Evolutionary conservation across 2,888 invertebrate genomes (phyloP).

Genomic region (Catocala sponsa): DNA sequence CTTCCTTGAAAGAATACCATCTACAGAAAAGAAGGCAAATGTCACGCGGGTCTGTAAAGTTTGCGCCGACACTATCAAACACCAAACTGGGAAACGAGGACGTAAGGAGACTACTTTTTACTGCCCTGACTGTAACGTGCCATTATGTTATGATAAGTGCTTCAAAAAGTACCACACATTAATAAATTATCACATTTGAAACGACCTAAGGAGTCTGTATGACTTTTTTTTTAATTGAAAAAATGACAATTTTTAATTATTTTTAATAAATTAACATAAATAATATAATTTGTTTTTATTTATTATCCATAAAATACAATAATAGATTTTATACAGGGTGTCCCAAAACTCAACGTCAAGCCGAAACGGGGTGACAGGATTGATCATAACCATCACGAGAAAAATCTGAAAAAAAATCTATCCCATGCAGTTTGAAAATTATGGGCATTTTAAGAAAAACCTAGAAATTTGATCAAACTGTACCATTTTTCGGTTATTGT

Average conservation of each 20-base stretch:
- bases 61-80: conserved; percentile 6
- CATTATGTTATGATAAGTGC: conserved; percentile 20
- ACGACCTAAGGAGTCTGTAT: not conserved
- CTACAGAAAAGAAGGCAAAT: conserved; percentile 7
- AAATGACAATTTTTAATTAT: not conserved
- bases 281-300: not conserved
- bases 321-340: conserved; percentile 2
- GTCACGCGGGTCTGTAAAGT: conserved; percentile 7
- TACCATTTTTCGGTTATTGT: no score
- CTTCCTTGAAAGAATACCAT: conserved; percentile 7
- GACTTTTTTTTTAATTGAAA: not conserved
- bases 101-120: conserved; percentile 22
- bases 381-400: no score
- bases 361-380: no score
- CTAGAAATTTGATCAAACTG: no score
- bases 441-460: no score
- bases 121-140: conserved; percentile 23
- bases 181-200: not conserved
- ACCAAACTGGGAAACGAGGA: conserved; percentile 15
- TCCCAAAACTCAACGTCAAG: no score
- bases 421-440: no score
- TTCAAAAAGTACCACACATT: conserved; percentile 19
- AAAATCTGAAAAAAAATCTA: no score
- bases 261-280: not conserved
- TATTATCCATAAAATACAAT: conserved; percentile 4